A percentile compares a stretch with the other conserved stretches of the same genome.
phyloP scores from a whole-genome alignment of 2,888 invertebrate species.

The Creontiades dilutus region DNA sequence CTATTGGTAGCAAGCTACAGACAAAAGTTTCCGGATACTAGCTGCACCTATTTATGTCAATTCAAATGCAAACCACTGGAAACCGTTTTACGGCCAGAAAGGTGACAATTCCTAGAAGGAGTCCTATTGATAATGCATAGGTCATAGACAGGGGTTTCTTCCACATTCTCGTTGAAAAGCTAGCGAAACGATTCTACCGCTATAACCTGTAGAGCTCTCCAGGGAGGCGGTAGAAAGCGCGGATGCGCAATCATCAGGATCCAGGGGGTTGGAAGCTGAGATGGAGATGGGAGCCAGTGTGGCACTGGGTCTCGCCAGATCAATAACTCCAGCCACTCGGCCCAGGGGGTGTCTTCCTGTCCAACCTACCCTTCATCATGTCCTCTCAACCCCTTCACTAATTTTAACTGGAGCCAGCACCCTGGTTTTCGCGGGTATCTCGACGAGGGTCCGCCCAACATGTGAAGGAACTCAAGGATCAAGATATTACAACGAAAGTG shows the following conservation, averaged over 20 bases:
- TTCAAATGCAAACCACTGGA: too few species aligned
- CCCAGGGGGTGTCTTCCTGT: not conserved
- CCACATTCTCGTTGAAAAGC: not conserved
- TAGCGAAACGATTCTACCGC: not conserved
- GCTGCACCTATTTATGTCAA: too few species aligned
- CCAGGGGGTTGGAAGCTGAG: not conserved
- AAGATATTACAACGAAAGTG: conserved; percentile 1
- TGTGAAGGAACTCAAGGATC: not conserved
- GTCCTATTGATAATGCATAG: not conserved
- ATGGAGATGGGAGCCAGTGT: conserved; percentile 34
- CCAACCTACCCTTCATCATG: not conserved
- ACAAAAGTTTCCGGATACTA: too few species aligned
- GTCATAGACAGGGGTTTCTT: not conserved
- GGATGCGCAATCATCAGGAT: conserved; percentile 1
- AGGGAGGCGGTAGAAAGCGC: not conserved
- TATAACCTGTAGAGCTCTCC: conserved; percentile 3
- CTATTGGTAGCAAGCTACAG: too few species aligned
- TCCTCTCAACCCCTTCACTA: conserved; percentile 13
- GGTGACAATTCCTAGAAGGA: too few species aligned
- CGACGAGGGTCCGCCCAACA: conserved; percentile 21
- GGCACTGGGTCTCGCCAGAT: conserved; percentile 61
- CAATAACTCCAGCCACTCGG: conserved; percentile 27
- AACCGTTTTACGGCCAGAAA: too few species aligned
- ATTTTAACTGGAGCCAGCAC: conserved; percentile 19
- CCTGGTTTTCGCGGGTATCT: not conserved